Percentiles rank a stretch among this genome's conserved stretches.
Conservation (phyloP, 1,140 invertebrate species). For the Acyrthosiphon pisum region DNA sequence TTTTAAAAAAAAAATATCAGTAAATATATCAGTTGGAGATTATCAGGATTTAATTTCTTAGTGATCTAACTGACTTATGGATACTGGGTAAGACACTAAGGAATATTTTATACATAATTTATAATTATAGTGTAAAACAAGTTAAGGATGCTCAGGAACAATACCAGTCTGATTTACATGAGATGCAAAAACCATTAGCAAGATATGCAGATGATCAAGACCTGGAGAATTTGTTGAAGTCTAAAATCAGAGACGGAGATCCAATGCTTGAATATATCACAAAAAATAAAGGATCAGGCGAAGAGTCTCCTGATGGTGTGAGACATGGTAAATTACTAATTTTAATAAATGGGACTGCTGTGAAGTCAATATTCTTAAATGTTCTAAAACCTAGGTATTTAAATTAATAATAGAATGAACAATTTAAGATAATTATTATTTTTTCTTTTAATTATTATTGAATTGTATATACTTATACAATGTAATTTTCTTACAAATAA, state of each 20-base stretch:
- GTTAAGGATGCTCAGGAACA: slow-evolving; percentile 74
- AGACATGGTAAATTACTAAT: slow-evolving; percentile 13
- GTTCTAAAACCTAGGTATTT: neutral
- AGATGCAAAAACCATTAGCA: slow-evolving; percentile 90
- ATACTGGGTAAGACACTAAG: neutral
- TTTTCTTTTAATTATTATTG: neutral
- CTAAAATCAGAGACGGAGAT: slow-evolving; percentile 84
- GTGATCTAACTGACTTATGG: neutral
- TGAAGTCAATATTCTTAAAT: neutral
- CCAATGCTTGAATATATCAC: slow-evolving; percentile 90
- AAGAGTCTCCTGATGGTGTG: slow-evolving; percentile 28
- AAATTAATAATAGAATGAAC: too few relatives aligned
- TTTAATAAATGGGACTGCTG: neutral
- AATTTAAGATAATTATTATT: neutral
- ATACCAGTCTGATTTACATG: slow-evolving; percentile 76
- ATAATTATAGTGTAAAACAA: slow-evolving; percentile 74
- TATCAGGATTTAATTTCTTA: neutral
- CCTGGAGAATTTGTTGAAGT: slow-evolving; percentile 77
- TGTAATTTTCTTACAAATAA: neutral
- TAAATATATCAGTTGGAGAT: neutral
- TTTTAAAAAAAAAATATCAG: too few relatives aligned
- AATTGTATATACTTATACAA: neutral
- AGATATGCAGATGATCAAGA: slow-evolving; percentile 88
- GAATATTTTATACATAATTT: neutral
- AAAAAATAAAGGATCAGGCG: slow-evolving; percentile 72